Conservation (phyloP, 2,113 vertebrate species). For the Eurypyga helias region DNA sequence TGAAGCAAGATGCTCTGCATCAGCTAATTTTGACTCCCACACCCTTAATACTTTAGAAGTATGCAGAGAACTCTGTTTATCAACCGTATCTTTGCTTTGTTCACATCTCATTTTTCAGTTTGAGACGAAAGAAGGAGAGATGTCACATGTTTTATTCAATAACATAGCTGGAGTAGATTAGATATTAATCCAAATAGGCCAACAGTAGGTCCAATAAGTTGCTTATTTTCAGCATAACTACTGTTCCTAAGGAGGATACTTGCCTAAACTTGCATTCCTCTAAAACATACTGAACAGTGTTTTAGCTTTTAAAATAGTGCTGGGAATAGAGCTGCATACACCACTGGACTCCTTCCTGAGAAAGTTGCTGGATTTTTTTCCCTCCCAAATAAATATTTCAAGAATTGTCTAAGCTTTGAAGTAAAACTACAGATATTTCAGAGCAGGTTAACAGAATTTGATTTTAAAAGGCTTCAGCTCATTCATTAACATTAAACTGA, state of each 20-base stretch:
- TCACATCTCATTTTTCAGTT: not conserved
- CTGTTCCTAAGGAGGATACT: not conserved
- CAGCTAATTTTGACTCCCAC: not conserved
- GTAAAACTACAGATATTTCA: not conserved
- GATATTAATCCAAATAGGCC: not conserved
- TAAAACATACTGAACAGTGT: not conserved
- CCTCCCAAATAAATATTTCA: not conserved
- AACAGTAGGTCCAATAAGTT: rapidly evolving
- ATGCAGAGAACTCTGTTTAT: not conserved
- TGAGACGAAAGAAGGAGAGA: not conserved
- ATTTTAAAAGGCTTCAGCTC: not conserved
- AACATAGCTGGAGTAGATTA: rapidly evolving
- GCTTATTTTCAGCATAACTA: not conserved
- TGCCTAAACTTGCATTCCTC: rapidly evolving
- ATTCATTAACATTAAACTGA: not conserved
- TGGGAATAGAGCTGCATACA: not conserved
- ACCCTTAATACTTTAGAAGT: not conserved
- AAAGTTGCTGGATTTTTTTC: not conserved
- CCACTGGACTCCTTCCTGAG: not conserved
- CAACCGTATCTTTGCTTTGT: no score
- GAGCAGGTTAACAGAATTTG: not conserved
- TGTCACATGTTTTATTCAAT: rapidly evolving
- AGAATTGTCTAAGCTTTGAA: not conserved
- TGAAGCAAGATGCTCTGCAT: not conserved
- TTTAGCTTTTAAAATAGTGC: not conserved